Percentiles rank a stretch among this genome's conserved stretches.
Conservation (phyloP, 2,888 invertebrate species). For the Cheilosia vulpina region DNA sequence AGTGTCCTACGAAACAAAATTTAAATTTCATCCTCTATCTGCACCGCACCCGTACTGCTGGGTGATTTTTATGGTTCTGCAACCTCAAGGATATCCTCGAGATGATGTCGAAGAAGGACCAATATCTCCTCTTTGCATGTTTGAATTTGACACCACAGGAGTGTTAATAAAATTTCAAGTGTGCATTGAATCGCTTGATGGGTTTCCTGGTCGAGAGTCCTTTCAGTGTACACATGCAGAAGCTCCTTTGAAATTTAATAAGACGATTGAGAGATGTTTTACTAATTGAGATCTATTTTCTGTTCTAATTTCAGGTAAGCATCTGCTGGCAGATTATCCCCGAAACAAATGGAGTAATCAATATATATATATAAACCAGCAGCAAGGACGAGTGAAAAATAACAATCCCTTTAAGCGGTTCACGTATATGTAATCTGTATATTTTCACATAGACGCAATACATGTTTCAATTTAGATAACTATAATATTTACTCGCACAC, state of each 20-base stretch:
- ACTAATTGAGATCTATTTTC: conserved; percentile 58
- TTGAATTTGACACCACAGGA: conserved; percentile 72
- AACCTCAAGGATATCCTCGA: conserved; percentile 62
- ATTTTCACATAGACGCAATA: not conserved
- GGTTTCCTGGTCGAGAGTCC: conserved; percentile 62
- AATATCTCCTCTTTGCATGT: conserved; percentile 64
- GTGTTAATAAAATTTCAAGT: conserved; percentile 74
- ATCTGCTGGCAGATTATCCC: conserved; percentile 33
- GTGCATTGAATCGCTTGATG: conserved; percentile 68
- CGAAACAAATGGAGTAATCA: conserved; percentile 55
- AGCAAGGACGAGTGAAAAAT: conserved; percentile 37
- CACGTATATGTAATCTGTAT: conserved; percentile 25
- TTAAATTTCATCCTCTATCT: conserved; percentile 21
- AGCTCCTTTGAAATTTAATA: conserved; percentile 69
- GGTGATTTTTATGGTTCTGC: conserved; percentile 68
- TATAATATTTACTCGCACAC: conserved; percentile 35
- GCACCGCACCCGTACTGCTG: conserved; percentile 1
- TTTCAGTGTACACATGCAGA: conserved; percentile 19
- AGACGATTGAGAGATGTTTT: conserved; percentile 46
- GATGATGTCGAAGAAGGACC: conserved; percentile 44
- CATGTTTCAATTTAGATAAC: conserved; percentile 25
- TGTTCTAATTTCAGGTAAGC: conserved; percentile 67
- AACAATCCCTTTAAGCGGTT: conserved; percentile 55
- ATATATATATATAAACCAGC: conserved; percentile 10
- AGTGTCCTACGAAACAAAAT: conserved; percentile 34